Conservation (phyloP, 2,888 invertebrate genomes). For the Therioaphis trifolii region DNA sequence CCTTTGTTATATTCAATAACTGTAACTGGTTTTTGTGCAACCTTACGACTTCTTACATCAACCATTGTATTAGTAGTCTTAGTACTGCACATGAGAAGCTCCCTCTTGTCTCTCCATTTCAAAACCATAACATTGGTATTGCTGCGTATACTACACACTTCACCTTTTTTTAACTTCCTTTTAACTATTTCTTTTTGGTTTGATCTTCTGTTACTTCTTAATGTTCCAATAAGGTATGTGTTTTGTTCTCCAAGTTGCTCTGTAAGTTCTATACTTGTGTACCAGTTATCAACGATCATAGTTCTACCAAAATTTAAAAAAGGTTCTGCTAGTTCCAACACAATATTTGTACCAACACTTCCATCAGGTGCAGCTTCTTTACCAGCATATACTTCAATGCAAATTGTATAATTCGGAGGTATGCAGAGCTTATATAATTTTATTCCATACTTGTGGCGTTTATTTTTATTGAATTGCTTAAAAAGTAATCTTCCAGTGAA, state of each 20-base stretch:
- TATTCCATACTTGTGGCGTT: background rate
- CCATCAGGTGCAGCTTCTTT: background rate
- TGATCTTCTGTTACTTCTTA: constrained; percentile 22
- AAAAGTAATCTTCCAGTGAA: background rate
- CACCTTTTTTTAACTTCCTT: background rate
- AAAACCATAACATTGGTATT: constrained; percentile 26
- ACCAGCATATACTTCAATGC: background rate
- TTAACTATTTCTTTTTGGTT: background rate
- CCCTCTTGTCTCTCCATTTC: constrained; percentile 42
- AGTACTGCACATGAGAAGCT: constrained; percentile 14
- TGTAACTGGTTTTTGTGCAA: constrained; percentile 65
- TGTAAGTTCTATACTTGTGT: constrained; percentile 41
- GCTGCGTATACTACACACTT: background rate
- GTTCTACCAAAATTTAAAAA: constrained; percentile 4
- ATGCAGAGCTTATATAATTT: background rate
- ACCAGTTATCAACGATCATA: constrained; percentile 19
- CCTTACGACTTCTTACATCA: background rate
- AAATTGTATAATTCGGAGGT: background rate
- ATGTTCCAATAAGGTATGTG: constrained; percentile 39
- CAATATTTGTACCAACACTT: background rate
- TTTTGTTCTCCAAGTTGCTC: background rate
- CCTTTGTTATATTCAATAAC: constrained; percentile 67
- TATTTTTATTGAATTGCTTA: background rate
- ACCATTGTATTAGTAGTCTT: constrained; percentile 13
- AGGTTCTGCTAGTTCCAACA: background rate